Base-by-base conservation (phyloP, 2,888 invertebrate genomes). In the Sipha maydis region DNA sequence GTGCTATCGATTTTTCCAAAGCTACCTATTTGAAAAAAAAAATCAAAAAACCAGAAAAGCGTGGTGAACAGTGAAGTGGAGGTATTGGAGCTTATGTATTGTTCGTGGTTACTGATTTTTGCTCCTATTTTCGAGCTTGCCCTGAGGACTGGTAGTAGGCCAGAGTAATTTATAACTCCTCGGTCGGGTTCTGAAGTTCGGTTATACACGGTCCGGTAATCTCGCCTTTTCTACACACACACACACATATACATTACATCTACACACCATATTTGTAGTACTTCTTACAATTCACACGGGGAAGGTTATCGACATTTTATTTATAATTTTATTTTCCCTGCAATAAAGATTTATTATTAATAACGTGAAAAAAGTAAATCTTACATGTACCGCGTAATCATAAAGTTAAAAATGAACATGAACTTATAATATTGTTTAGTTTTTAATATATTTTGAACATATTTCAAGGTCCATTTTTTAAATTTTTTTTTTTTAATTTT, bases 151-250 rank as follows among this genome's bases (percentile, higher is more conserved):
- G 67, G 73, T 41, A 41, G 78, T 34, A 14, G 79, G 61, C 19
- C 61, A n/a, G 17, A 73, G 69, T 75, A 80, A 80, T 88, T 80
- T 88, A 88, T 88, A 88, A 88, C 86, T 88, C 34, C 73, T 88
- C 61, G 61, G 86, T 73, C 86, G 86, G 73, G 73, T 80, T 88
- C 73, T 88, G 86, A 88, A 88, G 86, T 88, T 88, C 31, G 86
- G 80, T 88, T 88, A 88, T 88, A 54, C 86, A 88, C 73, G 80
- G 86, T 88, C 86, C 80, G 79, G 73, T 88, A 88, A 80, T 38
- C 86, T 79, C 85, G 38, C 56, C 79, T 85, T 85, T 85, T 79
- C 38, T 11, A 78, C n/a, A 78, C 25, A 54, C 85, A 54, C 38
- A 56, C 82, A 48, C 31, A 82, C 61, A 31, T 31, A 17, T 19